Base-by-base conservation (phyloP, 2,888 invertebrate species). In the Chrysolina oricalcia region DNA sequence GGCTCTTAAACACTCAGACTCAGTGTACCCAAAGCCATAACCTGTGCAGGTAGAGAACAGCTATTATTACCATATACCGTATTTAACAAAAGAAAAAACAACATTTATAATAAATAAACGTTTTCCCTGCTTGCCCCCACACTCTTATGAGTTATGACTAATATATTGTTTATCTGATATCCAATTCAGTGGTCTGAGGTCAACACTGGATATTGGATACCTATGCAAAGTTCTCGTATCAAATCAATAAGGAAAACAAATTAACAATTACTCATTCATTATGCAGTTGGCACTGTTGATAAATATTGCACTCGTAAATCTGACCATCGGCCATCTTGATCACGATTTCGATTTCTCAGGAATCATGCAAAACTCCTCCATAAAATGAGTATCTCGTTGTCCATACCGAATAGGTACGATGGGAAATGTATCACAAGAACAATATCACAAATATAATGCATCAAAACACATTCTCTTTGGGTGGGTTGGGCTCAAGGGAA, bases 91-190 rank as follows among this genome's bases (percentile, higher is more conserved):
- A n/a, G n/a, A n/a, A n/a, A n/a, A n/a, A n/a, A n/a, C n/a, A n/a
- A n/a, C n/a, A n/a, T n/a, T n/a, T n/a, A n/a, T n/a, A n/a, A n/a
- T n/a, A n/a, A n/a, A n/a, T n/a, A n/a, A 23, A 59, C 23, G 15
- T n/a, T 59, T 59, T 35, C 35, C n/a, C 59, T 17, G 35, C 59
- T 59, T n/a, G 17, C 59, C 59, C 59, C 59, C 23, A 50, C 2
- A 59, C 35, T 59, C 15, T 59, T n/a, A 35, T 59, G 59, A 59
- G 8, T 59, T n/a, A 35, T 59, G 59, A 59, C n/a, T 59, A 59
- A 35, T 59, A 27, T 5, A 15, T 2, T 59, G 59, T 35, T 59
- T 23, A 8, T 23, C 59, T 27, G 46, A 46, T n/a, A 15, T 46
- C n/a, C n/a, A 46, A 15, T 46, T 8, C 35, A 59, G 2, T 59